phyloP scores from a whole-genome alignment of 1,140 invertebrate species.

The Penaeus indicus region DNA sequence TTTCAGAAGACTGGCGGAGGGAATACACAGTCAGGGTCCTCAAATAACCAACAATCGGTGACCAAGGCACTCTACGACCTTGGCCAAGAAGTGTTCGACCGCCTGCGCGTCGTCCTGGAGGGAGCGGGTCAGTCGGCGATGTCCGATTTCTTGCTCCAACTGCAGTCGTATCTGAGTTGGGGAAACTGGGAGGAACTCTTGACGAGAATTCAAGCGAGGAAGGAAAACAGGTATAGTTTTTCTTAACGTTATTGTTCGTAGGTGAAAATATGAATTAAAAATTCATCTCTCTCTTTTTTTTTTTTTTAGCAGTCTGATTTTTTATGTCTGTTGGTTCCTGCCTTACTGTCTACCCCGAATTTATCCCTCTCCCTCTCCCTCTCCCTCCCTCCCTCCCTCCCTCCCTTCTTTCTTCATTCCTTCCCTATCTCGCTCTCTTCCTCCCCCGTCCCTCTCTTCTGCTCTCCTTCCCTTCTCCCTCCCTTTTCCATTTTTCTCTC shows the following conservation, averaged over 20 bases:
- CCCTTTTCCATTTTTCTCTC: neutral
- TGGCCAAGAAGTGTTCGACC: neutral
- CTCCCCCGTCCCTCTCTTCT: no score
- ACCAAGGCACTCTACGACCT: neutral
- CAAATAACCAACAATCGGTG: neutral
- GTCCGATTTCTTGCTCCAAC: neutral
- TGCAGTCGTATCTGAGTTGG: conserved; percentile 32
- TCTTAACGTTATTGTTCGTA: neutral
- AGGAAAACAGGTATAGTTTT: neutral
- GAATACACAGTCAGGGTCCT: neutral
- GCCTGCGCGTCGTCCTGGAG: neutral
- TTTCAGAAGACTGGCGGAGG: no score
- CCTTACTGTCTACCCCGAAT: neutral
- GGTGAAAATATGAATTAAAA: neutral
- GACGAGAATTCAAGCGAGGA: neutral
- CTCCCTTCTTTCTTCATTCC: neutral
- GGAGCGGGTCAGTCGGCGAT: neutral
- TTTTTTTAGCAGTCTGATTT: no score
- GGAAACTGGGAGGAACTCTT: conserved; percentile 29
- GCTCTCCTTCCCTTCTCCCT: no score
- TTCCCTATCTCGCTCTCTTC: neutral
- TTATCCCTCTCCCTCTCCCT: neutral
- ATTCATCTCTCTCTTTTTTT: no score
- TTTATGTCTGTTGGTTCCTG: neutral
- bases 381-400: neutral